Evolutionary conservation across 2,113 vertebrate genomes (phyloP).

Genomic region (Mastomys natalensis): DNA sequence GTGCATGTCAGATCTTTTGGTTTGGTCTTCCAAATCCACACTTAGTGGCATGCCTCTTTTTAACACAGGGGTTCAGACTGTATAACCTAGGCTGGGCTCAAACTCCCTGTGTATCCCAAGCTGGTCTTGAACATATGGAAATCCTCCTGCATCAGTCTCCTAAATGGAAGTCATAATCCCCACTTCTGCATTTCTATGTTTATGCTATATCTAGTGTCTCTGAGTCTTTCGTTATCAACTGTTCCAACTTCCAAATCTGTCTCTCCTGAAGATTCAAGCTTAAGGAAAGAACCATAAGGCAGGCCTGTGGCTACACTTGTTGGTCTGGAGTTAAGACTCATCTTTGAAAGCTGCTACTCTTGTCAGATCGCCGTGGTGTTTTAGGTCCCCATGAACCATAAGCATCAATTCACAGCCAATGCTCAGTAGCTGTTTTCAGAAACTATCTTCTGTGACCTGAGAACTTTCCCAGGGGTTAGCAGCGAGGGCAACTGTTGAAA

Average conservation of each 20-base stretch:
- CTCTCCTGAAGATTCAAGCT: neutral
- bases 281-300: neutral
- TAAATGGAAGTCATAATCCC: neutral
- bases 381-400: neutral
- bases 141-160: neutral
- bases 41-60: neutral
- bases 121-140: neutral
- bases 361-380: neutral
- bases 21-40: slow-evolving; percentile 12
- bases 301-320: neutral
- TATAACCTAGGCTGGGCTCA: neutral
- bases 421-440: neutral
- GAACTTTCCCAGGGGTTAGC: neutral
- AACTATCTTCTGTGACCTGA: neutral
- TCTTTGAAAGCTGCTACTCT: neutral
- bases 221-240: neutral
- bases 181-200: neutral
- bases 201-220: neutral
- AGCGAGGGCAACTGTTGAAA: neutral
- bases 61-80: neutral
- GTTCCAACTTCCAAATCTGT: neutral
- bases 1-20: neutral
- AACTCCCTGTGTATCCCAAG: neutral
- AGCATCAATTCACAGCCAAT: neutral
- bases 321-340: neutral